Evolutionary conservation across 2,797 vertebrate genomes (phyloP), one percentile per base, ranked within the genome.

Genomic region (Clarias fuscus): DNA sequence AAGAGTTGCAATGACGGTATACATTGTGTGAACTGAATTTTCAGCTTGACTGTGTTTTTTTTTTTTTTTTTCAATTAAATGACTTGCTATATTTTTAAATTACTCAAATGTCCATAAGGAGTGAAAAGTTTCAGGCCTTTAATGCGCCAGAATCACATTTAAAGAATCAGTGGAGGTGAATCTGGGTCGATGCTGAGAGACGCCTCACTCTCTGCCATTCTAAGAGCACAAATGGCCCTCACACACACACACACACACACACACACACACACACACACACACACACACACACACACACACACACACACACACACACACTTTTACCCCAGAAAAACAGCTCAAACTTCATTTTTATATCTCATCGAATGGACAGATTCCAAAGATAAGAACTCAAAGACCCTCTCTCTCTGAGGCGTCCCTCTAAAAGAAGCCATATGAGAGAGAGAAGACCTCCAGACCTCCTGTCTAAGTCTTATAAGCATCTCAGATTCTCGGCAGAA

Each of bases 401-500:
- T 0, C 33, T 40, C 56, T 75, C 43, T 53, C 22, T 14, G 70
- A 76, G 30, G 65, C 79, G 62, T 87, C 82, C 24, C 24, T 59
- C 33, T 58, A 43, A 65, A 81, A 65, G 43, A 83, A 72, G 53
- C 61, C 53, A 37, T 37, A 71, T 27, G 73, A 58, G 37, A 64
- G 37, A 64, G 59, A 56, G 78, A 37, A 17, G 77, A 81, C 78
- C 78, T 81, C 24, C 78, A 72, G 77, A 81, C 84, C 88, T 86
- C 86, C 70, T 71, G 86, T 83, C 86, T 82, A 83, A 83, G 83
- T 84, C 84, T 37, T 85, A 82, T 87, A 90, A 94, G 72, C 82
- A 84, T 89, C 93, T 94, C 94, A 93, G 93, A 93, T 93, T 88
- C 92, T 92, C 94, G 93, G 93, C 91, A 93, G 93, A 94, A 91